Percentiles rank a stretch among this genome's conserved stretches.
Evolutionary conservation across 2,113 vertebrate genomes (phyloP).

Genomic region (Anguilla rostrata): DNA sequence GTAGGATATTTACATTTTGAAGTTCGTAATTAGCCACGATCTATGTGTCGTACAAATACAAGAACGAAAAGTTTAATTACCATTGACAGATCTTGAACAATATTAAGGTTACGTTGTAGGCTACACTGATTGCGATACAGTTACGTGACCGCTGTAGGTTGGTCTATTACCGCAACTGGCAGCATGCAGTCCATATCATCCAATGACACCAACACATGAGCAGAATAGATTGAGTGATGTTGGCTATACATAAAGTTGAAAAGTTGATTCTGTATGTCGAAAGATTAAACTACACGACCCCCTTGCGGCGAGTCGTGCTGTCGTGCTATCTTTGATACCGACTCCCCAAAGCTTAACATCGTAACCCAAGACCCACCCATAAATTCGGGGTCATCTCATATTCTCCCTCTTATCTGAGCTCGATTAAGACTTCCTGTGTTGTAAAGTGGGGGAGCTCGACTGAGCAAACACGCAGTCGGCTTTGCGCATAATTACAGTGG

Average conservation of each 20-base stretch:
- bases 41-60: not conserved
- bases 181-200: not conserved
- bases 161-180: not conserved
- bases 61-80: not conserved
- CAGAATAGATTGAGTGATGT: not conserved
- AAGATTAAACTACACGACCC: not conserved
- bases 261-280: not conserved
- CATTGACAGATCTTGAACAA: not conserved
- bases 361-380: conserved; percentile 15
- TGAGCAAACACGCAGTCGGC: conserved; percentile 22
- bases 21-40: not conserved
- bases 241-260: not conserved
- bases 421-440: conserved; percentile 33
- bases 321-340: not conserved
- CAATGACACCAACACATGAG: not conserved
- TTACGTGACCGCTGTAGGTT: not conserved
- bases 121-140: not conserved
- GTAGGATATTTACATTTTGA: too few species aligned
- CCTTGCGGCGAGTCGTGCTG: not conserved
- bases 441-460: conserved; percentile 8
- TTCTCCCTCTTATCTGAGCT: conserved; percentile 24
- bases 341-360: not conserved
- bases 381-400: conserved; percentile 1
- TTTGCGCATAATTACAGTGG: conserved; percentile 34
- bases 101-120: not conserved